A percentile compares a stretch with the other conserved stretches of the same genome.
These are phyloP conservation scores for Lasioglossum marginatum DNA, from an alignment of 2,888 invertebrate genomes.

Conservation along the genomic window DNA sequence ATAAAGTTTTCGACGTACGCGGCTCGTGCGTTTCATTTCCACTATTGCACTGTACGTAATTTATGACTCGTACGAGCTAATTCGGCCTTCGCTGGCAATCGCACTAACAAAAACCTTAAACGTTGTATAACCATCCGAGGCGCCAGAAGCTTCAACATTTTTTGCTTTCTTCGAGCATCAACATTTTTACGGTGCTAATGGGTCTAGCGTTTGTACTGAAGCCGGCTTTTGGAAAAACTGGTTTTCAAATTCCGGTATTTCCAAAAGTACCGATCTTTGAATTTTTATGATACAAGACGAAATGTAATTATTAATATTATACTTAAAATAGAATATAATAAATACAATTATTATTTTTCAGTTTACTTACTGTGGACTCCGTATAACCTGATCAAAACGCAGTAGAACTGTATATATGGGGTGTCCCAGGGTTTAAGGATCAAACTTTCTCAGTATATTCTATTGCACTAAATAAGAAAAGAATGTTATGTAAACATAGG, in stretches of 20 bases:
- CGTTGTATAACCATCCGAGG: not conserved
- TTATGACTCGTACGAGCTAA: conserved; percentile 12
- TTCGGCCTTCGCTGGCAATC: not conserved
- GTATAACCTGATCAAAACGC: not conserved
- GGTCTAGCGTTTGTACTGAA: not conserved
- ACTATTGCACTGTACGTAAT: not conserved
- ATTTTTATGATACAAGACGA: not conserved
- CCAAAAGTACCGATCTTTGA: not conserved
- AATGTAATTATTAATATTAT: not conserved
- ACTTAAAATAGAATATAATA: not conserved
- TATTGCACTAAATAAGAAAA: no score
- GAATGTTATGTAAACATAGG: no score
- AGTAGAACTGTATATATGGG: not conserved
- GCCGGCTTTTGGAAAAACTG: not conserved
- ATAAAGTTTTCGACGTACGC: conserved; percentile 26
- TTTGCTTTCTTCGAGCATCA: not conserved
- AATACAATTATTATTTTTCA: not conserved
- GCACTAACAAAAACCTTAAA: not conserved
- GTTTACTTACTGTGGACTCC: not conserved
- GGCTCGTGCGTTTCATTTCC: conserved; percentile 17
- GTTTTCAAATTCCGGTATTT: not conserved
- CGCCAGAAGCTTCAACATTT: not conserved
- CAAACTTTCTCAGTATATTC: no score
- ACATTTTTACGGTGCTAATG: not conserved
- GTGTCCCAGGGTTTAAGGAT: no score